Base-by-base conservation (phyloP, 2,797 vertebrate species). In the Brachymystax lenok region DNA sequence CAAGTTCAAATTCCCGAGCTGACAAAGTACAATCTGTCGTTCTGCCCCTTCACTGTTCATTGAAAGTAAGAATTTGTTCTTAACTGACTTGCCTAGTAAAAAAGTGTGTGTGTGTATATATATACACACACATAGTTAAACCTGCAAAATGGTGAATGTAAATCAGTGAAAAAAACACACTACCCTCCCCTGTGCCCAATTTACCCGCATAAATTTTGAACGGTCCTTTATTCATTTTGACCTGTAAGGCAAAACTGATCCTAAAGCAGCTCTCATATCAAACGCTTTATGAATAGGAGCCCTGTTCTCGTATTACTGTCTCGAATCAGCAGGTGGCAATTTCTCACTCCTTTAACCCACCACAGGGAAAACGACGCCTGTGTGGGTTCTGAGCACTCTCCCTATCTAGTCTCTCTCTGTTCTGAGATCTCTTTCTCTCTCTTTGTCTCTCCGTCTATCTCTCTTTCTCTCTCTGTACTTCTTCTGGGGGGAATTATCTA, bases 401-500 rank as follows among this genome's bases (percentile, higher is more conserved):
- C 46, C 35, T 5, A 7, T 67, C 8, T 28, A 21, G n/a, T 61
- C 19, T 59, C 1, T 21, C 33, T 35, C 35, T 35, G 6, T 35
- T 35, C 7, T 7, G 35, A 35, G 35, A 35, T 19, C 17, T 17
- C 51, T 19, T 19, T 56, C 19, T 61, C 7, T 61, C 5, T 10
- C 6, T 3, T 24, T 24, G 24, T 24, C 24, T 24, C 24, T 24
- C 24, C 24, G 24, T 24, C 24, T 24, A 24, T 24, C 1, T 61
- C n/a, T 14, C 59, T 61, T 1, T 10, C 66, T 68, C 30, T 7
- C 4, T 67, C 27, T 28, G 33, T 81, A 7, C 69, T 69, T 28
- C 40, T n/a, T 69, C 54, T 66, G 24, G 1, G 19, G 19, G 63
- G 67, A 76, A 85, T 81, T 35, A 7, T 81, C 77, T 85, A 82